Evolutionary conservation across 2,113 vertebrate species (phyloP).

Genomic region (Edolisoma coerulescens): DNA sequence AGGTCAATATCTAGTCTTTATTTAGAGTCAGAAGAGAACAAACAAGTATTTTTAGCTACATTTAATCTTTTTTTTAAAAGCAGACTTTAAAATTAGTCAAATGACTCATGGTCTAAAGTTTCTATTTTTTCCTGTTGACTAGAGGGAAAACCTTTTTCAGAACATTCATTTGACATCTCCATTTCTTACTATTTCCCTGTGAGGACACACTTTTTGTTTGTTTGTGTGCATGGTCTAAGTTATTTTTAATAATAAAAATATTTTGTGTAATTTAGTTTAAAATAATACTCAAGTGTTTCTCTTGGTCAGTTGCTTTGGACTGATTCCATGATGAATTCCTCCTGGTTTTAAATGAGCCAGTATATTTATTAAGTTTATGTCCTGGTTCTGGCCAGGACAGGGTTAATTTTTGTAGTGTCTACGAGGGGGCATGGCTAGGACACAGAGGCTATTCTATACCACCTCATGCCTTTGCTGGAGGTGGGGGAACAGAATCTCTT

Average conservation of each 20-base stretch:
- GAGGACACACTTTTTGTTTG: fast-evolving
- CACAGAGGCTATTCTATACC: background rate
- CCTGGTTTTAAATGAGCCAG: background rate
- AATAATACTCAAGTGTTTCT: background rate
- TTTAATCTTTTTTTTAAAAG: background rate
- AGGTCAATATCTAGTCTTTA: background rate
- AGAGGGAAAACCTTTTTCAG: background rate
- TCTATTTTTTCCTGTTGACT: background rate
- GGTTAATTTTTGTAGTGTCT: background rate
- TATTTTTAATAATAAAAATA: background rate
- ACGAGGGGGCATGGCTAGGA: background rate
- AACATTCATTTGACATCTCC: background rate
- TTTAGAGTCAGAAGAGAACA: background rate
- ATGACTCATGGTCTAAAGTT: background rate
- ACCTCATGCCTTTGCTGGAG: background rate
- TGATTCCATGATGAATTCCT: background rate
- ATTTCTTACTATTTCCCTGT: background rate
- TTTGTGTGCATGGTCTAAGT: background rate
- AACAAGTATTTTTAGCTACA: background rate
- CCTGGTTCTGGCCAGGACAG: background rate
- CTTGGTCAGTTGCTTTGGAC: background rate
- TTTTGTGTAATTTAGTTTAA: background rate
- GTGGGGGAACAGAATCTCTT: background rate
- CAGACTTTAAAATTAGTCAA: background rate
- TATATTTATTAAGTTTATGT: background rate